A percentile compares a stretch with the other conserved stretches of the same genome.
Conservation (phyloP, 2,888 invertebrate species). For the Linnaemya tessellans region DNA sequence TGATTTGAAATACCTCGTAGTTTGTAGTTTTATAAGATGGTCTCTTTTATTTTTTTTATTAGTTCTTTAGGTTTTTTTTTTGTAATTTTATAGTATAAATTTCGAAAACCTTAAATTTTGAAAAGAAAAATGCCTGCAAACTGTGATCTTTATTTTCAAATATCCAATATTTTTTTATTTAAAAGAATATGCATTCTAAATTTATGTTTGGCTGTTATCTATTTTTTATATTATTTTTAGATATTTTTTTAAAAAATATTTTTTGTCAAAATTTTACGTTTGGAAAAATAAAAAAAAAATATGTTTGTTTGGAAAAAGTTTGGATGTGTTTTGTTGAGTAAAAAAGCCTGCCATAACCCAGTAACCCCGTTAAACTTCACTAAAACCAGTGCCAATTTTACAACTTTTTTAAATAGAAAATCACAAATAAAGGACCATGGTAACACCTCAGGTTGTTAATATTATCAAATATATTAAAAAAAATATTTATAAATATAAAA, state of each 20-base stretch:
- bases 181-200: conserved; percentile 74
- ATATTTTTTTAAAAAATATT: conserved; percentile 47
- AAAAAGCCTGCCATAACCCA: conserved; percentile 55
- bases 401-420: conserved; percentile 45
- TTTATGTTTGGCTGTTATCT: conserved; percentile 78
- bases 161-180: conserved; percentile 66
- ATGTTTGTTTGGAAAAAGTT: conserved; percentile 61
- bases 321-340: conserved; percentile 65
- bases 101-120: conserved; percentile 61
- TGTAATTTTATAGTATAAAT: conserved; percentile 61
- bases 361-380: conserved; percentile 27
- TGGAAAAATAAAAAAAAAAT: conserved; percentile 66
- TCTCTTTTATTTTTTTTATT: conserved; percentile 70
- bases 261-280: conserved; percentile 72
- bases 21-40: conserved; percentile 68
- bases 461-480: conserved; percentile 27
- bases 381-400: conserved; percentile 68
- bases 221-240: conserved; percentile 72
- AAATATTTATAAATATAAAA: conserved; percentile 31
- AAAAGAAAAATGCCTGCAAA: conserved; percentile 75
- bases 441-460: conserved; percentile 73
- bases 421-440: conserved; percentile 68
- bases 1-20: conserved; percentile 72
- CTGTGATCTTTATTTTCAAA: conserved; percentile 81
- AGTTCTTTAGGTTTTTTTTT: conserved; percentile 70